Conservation (phyloP, 2,797 vertebrate genomes). For the Anguilla anguilla region DNA sequence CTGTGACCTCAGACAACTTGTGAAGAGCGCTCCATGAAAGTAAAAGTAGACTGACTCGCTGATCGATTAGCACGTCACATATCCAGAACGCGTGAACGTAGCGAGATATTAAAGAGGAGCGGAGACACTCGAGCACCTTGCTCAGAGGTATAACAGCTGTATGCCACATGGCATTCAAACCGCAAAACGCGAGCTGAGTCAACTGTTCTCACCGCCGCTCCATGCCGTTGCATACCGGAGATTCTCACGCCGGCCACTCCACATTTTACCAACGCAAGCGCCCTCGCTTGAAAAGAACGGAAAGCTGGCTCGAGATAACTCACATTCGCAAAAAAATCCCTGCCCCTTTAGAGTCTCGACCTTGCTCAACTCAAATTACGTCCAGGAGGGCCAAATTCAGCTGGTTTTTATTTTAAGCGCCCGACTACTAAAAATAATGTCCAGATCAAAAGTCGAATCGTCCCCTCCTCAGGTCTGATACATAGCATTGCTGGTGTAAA, state of each 20-base stretch:
- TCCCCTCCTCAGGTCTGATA: slow-evolving; percentile 43
- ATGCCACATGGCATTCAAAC: slow-evolving; percentile 8
- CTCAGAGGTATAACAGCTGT: background rate
- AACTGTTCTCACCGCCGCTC: background rate
- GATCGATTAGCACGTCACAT: background rate
- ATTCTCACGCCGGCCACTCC: background rate
- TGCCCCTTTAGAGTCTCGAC: background rate
- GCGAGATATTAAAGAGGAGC: background rate
- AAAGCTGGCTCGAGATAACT: background rate
- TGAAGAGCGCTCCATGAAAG: background rate
- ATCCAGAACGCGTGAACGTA: background rate
- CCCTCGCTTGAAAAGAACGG: background rate
- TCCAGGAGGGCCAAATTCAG: background rate
- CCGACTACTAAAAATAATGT: background rate
- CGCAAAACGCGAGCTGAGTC: background rate
- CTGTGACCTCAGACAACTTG: background rate
- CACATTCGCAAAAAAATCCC: background rate
- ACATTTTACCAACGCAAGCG: background rate
- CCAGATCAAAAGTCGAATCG: background rate
- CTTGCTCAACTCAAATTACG: background rate
- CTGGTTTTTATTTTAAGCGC: background rate
- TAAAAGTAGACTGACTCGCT: background rate
- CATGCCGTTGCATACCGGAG: background rate
- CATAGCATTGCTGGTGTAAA: background rate
- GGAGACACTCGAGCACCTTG: background rate